Base-by-base conservation (phyloP, 2,888 invertebrate species). In the Siphonodentalium dalli region DNA sequence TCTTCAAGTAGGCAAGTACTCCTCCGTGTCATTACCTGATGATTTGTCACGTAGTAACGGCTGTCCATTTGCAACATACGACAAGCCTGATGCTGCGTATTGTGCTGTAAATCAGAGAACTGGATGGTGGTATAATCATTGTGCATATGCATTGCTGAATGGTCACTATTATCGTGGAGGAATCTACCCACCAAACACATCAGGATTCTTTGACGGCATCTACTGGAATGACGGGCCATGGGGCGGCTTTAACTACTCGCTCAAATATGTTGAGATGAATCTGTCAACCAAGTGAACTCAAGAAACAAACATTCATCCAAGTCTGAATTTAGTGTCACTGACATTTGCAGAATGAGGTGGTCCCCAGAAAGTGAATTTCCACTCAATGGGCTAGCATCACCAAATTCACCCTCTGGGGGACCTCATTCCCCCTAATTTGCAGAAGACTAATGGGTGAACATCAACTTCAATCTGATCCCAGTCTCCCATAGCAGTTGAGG, bases 101-200 rank as follows among this genome's bases (percentile, higher is more conserved):
- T 72, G 72, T 50, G 71, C 71, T 4, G 20, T 21, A 11, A 27
- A 66, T 34, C 58, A 60, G 61, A 54, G 50, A 13, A 61, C 62
- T 1, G 72, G 70, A 11, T 71, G 71, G 71, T 71, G 69, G 71
- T 71, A 61, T 64, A 68, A 70, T 52, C 60, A 63, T 51, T 71
- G 71, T 39, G 23, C 63, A 33, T 51, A 63, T 29, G 49, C 66
- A 7, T 59, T 69, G 8, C 66, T 56, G 13, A 72, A 66, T 42
- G 72, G 71, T n/a, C 24, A 50, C 23, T 72, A 71, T 58, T 70
- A 72, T 57, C 18, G 13, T 2, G 56, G 60, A 0, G 71, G 71
- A 1, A 35, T 21, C 23, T 69, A 70, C 47, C 39, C 52, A 6
- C 68, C 68, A 8, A n/a, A n/a, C n/a, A 7, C 47, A 5, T 50